Conservation (phyloP, 1,140 invertebrate genomes). For the Drosophila ironensis region DNA sequence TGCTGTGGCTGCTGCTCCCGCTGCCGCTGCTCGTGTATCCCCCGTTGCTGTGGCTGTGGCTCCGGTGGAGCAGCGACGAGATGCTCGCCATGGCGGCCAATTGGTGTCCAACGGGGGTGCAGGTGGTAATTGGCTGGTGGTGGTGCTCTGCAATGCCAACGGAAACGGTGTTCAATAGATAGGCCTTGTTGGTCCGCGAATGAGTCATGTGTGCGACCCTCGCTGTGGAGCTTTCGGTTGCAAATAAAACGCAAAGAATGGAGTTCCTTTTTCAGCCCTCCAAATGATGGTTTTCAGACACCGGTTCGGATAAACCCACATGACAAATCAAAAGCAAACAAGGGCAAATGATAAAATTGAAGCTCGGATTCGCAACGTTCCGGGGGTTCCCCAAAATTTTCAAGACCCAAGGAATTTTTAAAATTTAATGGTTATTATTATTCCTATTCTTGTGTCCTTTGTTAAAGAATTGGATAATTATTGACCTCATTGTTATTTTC, state of each 20-base stretch:
- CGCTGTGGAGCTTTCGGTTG: not conserved
- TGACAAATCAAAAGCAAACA: too few species aligned
- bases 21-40: conserved; percentile 62
- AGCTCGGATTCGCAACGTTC: too few species aligned
- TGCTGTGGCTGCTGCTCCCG: conserved; percentile 62
- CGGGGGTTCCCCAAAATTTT: too few species aligned
- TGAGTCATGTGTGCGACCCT: conserved; percentile 33
- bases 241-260: conserved; percentile 4
- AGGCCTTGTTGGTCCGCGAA: conserved; percentile 49
- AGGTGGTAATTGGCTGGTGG: conserved; percentile 59
- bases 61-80: conserved; percentile 64
- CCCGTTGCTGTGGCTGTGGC: conserved; percentile 49
- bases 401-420: too few species aligned
- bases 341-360: too few species aligned
- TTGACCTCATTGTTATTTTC: too few species aligned
- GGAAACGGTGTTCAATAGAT: conserved; percentile 70
- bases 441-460: too few species aligned
- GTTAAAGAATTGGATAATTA: too few species aligned
- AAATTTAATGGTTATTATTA: too few species aligned
- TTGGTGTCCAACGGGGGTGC: conserved; percentile 13
- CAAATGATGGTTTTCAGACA: too few species aligned
- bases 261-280: conserved; percentile 1
- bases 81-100: conserved; percentile 64
- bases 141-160: conserved; percentile 62
- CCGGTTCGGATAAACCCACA: too few species aligned